Evolutionary conservation across 2,888 invertebrate genomes (phyloP).

Genomic region (Plebejus argus): DNA sequence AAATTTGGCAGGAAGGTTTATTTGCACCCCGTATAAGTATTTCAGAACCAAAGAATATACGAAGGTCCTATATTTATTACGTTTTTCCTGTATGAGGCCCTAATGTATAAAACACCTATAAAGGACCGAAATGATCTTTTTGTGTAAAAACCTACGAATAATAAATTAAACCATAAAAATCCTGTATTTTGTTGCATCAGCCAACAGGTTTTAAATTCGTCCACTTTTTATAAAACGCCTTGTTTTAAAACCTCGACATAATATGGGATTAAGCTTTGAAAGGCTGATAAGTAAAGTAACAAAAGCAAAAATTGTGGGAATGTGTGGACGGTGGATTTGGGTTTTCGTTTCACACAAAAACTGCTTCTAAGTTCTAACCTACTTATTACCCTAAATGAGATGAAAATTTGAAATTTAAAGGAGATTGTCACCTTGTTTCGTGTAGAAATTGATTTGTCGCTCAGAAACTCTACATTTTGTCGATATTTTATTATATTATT

Average conservation of each 20-base stretch:
- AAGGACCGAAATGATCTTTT: neutral
- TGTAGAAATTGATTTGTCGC: too few relatives aligned
- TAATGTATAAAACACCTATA: neutral
- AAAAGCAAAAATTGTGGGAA: neutral
- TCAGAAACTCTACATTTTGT: too few relatives aligned
- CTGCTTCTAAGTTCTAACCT: neutral
- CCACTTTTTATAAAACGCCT: neutral
- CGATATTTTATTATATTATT: too few relatives aligned
- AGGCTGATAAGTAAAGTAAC: neutral
- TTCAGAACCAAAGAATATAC: too few relatives aligned
- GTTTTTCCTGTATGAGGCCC: too few relatives aligned
- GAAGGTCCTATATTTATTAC: too few relatives aligned
- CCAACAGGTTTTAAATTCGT: neutral
- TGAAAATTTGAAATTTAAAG: too few relatives aligned
- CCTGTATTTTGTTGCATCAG: conserved; percentile 7
- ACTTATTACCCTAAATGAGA: too few relatives aligned
- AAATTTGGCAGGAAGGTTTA: too few relatives aligned
- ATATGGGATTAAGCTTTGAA: neutral
- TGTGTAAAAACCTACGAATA: neutral
- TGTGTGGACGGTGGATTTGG: neutral
- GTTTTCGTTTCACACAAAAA: neutral
- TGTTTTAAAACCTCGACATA: neutral
- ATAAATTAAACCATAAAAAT: neutral
- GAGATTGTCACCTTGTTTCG: too few relatives aligned
- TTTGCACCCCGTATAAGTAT: too few relatives aligned